A percentile compares a stretch with the other conserved stretches of the same genome.
Conservation (phyloP, 2,888 invertebrate genomes). For the Epistrophella euchroma region DNA sequence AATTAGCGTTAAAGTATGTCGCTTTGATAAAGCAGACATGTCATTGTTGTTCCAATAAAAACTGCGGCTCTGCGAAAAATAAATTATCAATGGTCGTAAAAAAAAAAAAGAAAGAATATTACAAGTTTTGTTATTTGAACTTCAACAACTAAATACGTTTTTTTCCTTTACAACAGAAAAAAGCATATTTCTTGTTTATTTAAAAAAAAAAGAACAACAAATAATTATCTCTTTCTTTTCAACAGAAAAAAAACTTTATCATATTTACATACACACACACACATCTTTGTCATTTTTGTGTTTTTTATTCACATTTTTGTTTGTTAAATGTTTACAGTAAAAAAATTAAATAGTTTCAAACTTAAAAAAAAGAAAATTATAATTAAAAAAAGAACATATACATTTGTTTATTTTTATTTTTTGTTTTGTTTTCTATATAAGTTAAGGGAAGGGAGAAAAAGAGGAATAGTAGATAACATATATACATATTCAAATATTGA, state of each 20-base stretch:
- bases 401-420: conserved; percentile 43
- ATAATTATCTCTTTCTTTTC: conserved; percentile 19
- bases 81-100: not conserved
- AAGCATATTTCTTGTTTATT: conserved; percentile 5
- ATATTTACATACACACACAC: conserved; percentile 57
- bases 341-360: conserved; percentile 64
- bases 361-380: conserved; percentile 60
- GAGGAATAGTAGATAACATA: conserved; percentile 68
- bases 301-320: conserved; percentile 45
- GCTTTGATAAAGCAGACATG: too few species aligned
- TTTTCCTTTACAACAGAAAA: conserved; percentile 37
- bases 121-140: conserved; percentile 42
- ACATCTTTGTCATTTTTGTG: conserved; percentile 4
- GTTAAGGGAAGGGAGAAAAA: conserved; percentile 70
- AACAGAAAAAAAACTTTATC: conserved; percentile 33
- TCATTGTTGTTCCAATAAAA: not conserved
- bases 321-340: conserved; percentile 56
- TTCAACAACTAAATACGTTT: conserved; percentile 34
- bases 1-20: too few species aligned
- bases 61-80: not conserved
- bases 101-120: not conserved
- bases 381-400: conserved; percentile 55
- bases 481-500: conserved; percentile 76
- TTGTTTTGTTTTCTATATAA: conserved; percentile 57
- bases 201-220: conserved; percentile 13